A percentile compares a stretch with the other conserved stretches of the same genome.
phyloP scores from a whole-genome alignment of 2,113 vertebrate species.

The Rhinolophus sinicus region DNA sequence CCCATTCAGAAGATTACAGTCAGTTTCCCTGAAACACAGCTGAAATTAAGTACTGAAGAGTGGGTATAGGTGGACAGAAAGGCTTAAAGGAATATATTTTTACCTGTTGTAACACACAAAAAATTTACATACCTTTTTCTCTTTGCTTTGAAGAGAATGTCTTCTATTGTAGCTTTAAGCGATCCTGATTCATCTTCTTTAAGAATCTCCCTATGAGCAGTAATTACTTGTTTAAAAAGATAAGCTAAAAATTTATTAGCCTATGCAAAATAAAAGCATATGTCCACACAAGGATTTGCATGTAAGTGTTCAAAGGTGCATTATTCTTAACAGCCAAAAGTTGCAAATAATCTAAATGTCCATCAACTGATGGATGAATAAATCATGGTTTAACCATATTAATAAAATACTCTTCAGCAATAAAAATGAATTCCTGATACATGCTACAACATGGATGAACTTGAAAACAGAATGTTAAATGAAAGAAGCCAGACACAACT shows the following conservation, averaged over 20 bases:
- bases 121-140: constrained; percentile 90
- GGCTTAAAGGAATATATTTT: not conserved
- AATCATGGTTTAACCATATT: not conserved
- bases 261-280: not conserved
- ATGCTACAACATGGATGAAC: not conserved
- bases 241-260: constrained; percentile 20
- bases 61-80: not conserved
- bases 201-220: constrained; percentile 92
- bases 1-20: not conserved
- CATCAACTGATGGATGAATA: not conserved
- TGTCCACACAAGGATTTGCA: not conserved
- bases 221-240: constrained; percentile 56
- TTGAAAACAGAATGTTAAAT: not conserved
- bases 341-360: not conserved
- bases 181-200: constrained; percentile 98
- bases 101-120: not conserved
- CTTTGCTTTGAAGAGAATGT: constrained; percentile 96
- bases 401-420: constrained; percentile 14
- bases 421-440: not conserved
- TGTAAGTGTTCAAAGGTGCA: not conserved
- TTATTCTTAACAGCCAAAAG: not conserved
- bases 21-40: not conserved
- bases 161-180: constrained; percentile 95
- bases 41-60: not conserved
- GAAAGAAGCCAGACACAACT: not conserved